Conservation (phyloP, 2,888 invertebrate species). For the Nephrotoma flavescens region DNA sequence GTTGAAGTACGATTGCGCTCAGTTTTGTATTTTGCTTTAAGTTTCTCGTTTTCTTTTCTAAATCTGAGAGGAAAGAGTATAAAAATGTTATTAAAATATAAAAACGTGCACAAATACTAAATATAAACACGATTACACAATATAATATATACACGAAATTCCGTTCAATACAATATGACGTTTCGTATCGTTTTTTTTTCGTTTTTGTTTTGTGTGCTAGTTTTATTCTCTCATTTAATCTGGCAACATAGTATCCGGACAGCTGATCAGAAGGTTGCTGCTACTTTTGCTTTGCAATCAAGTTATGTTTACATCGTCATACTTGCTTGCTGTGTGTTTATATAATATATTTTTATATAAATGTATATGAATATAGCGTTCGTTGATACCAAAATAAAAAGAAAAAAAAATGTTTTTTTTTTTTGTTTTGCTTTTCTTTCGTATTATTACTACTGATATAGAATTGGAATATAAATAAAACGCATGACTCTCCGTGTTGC, state of each 20-base stretch:
- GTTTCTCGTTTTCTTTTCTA: neutral
- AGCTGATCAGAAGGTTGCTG: slow-evolving; percentile 6
- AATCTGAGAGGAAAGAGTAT: neutral
- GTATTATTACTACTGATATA: neutral
- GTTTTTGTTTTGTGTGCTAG: slow-evolving; percentile 3
- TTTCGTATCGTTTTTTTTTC: neutral
- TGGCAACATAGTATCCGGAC: slow-evolving; percentile 7
- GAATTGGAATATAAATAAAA: neutral
- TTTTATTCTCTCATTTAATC: neutral
- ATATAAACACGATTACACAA: slow-evolving; percentile 2
- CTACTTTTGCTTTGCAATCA: slow-evolving; percentile 5
- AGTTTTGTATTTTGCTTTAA: neutral
- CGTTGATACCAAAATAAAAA: slow-evolving; percentile 2
- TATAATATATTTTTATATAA: neutral
- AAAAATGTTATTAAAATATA: neutral
- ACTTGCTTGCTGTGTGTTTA: neutral
- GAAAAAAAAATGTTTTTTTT: neutral
- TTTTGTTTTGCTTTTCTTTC: neutral
- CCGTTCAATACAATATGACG: slow-evolving; percentile 1
- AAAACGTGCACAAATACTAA: neutral
- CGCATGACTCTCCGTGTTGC: slow-evolving; percentile 1
- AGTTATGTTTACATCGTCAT: slow-evolving; percentile 2
- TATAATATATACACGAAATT: slow-evolving; percentile 4
- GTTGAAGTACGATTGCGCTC: slow-evolving; percentile 1
- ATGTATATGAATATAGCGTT: neutral